Conservation (phyloP, 2,797 vertebrate genomes). For the Melanogrammus aeglefinus region DNA sequence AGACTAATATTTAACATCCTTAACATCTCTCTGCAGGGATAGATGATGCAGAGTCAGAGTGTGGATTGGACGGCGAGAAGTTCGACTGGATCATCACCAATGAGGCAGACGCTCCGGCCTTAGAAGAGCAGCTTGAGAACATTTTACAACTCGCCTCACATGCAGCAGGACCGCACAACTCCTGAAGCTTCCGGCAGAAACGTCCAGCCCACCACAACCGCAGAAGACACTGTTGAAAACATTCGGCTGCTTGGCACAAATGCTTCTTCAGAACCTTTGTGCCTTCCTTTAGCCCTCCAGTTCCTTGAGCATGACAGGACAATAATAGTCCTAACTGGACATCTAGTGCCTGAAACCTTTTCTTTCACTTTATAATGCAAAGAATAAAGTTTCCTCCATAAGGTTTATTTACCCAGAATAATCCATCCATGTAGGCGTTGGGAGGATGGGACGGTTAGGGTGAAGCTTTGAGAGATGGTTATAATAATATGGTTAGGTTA, state of each 20-base stretch:
- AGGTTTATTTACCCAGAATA: not conserved
- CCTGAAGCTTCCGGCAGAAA: constrained; percentile 7
- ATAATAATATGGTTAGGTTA: not conserved
- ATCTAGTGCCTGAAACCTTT: not conserved
- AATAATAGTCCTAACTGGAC: not conserved
- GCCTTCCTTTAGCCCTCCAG: not conserved
- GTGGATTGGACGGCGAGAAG: constrained; percentile 82
- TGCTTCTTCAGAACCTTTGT: not conserved
- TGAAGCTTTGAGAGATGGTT: not conserved
- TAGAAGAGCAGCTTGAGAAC: constrained; percentile 74
- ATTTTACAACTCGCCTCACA: constrained; percentile 43
- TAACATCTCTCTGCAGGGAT: constrained; percentile 72
- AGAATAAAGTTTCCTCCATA: not conserved
- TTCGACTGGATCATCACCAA: constrained; percentile 87
- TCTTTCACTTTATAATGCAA: not conserved
- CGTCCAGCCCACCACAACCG: not conserved
- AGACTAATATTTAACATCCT: not conserved
- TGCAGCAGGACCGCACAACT: not conserved
- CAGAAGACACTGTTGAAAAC: not conserved
- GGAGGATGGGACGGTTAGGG: not conserved
- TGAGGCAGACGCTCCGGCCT: constrained; percentile 54
- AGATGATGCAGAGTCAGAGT: constrained; percentile 87
- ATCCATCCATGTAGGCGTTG: not conserved
- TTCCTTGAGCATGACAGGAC: not conserved
- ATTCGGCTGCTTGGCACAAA: not conserved